Percentiles rank a stretch among this genome's conserved stretches.
phyloP scores from a whole-genome alignment of 2,113 vertebrate genomes.

The Rhinoptilus africanus region DNA sequence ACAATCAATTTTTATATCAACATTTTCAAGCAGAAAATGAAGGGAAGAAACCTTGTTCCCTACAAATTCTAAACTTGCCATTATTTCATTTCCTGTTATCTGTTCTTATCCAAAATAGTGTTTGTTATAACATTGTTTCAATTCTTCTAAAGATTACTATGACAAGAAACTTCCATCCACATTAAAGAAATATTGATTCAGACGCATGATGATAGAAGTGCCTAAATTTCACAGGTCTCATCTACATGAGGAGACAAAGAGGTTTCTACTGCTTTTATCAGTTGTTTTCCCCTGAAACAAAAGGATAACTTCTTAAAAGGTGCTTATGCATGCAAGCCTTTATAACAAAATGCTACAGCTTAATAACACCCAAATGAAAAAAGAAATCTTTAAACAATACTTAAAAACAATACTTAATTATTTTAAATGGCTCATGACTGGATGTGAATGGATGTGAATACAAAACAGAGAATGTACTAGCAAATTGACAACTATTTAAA shows the following conservation, averaged over 20 bases:
- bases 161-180: not conserved
- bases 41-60: not conserved
- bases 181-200: not conserved
- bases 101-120: not conserved
- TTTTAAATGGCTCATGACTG: not conserved
- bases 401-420: not conserved
- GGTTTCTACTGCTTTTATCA: not conserved
- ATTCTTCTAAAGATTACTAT: not conserved
- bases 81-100: conserved; percentile 4
- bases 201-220: not conserved
- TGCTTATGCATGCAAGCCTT: not conserved
- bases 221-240: not conserved
- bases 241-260: not conserved
- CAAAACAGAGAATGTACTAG: not conserved
- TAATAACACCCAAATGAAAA: not conserved
- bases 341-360: not conserved
- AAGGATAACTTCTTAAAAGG: not conserved
- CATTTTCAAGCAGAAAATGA: conserved; percentile 35
- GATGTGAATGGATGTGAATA: not conserved
- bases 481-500: not conserved
- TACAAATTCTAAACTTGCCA: not conserved
- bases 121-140: not conserved
- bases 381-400: not conserved
- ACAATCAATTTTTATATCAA: conserved; percentile 20
- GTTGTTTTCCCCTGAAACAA: not conserved